These are phyloP conservation scores for Bryconaethiops microstoma DNA, from an alignment of 2,797 vertebrate species.

Conservation along the genomic window DNA sequence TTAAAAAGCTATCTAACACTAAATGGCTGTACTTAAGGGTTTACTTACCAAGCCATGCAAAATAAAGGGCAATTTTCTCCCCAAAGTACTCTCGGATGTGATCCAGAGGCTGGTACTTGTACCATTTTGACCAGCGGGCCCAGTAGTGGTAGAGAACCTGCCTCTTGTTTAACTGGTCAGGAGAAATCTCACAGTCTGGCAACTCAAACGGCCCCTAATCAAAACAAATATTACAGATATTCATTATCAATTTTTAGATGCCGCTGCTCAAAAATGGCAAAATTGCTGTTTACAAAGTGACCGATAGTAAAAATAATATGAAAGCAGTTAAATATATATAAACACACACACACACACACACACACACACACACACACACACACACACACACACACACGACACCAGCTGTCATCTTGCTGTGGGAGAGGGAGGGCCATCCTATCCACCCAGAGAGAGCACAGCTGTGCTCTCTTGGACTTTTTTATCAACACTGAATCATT, in stretches of 20 bases:
- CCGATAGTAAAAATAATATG: too few relatives aligned
- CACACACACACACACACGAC: too few relatives aligned
- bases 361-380: too few relatives aligned
- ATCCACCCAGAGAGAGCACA: too few relatives aligned
- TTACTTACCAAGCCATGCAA: constrained; percentile 81
- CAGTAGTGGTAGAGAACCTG: constrained; percentile 80
- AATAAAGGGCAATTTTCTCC: constrained; percentile 84
- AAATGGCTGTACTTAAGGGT: background rate
- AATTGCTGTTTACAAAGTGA: background rate
- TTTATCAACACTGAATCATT: too few relatives aligned
- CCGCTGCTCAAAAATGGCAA: too few relatives aligned
- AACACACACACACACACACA: too few relatives aligned
- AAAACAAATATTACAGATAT: constrained; percentile 6
- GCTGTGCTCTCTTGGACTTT: too few relatives aligned
- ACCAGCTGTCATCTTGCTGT: too few relatives aligned
- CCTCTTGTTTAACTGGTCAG: constrained; percentile 77
- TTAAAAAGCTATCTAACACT: background rate
- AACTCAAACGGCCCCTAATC: constrained; percentile 75
- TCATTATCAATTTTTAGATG: background rate
- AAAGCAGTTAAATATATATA: too few relatives aligned
- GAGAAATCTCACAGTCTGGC: constrained; percentile 63
- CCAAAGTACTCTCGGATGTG: constrained; percentile 84
- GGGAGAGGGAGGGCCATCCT: too few relatives aligned
- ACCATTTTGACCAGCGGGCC: constrained; percentile 83
- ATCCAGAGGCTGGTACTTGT: constrained; percentile 83